These are phyloP conservation scores for Diacarnus erythraeanus DNA, from an alignment of 37 sponge, comb jelly and placozoan genomes.

Conservation along the genomic window DNA sequence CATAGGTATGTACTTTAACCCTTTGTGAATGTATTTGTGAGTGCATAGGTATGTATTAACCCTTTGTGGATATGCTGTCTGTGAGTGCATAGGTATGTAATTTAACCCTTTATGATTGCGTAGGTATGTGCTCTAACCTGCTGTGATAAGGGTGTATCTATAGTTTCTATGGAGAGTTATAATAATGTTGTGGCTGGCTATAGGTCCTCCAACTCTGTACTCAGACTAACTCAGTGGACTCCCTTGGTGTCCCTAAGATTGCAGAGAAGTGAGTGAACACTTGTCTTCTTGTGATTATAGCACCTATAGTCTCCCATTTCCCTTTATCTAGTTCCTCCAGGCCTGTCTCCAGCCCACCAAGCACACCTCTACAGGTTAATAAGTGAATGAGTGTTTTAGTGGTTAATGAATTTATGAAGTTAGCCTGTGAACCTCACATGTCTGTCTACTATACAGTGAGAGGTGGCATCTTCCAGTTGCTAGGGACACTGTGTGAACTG, in stretches of 20 bases:
- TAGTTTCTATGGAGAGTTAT: no score
- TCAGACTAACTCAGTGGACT: constrained; percentile 24
- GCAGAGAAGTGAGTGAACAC: constrained; percentile 55
- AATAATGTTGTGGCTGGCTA: neutral
- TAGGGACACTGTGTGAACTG: constrained; percentile 78
- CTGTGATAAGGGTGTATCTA: no score
- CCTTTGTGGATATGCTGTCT: no score
- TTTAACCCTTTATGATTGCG: no score
- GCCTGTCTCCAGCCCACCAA: constrained; percentile 75
- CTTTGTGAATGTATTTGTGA: no score
- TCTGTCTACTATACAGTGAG: no score
- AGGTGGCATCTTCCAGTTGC: constrained; percentile 72
- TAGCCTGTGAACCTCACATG: neutral
- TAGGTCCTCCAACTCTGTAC: constrained; percentile 52
- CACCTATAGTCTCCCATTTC: neutral
- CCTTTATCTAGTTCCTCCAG: constrained; percentile 54
- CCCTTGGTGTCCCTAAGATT: constrained; percentile 54
- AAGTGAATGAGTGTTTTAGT: neutral
- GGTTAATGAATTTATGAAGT: neutral
- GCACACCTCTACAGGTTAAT: constrained; percentile 70
- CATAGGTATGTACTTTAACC: no score
- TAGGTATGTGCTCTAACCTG: no score
- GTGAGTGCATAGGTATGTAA: no score
- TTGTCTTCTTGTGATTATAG: neutral
- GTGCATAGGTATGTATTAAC: no score